phyloP scores from a whole-genome alignment of 2,113 vertebrate genomes.

The Anhinga anhinga region DNA sequence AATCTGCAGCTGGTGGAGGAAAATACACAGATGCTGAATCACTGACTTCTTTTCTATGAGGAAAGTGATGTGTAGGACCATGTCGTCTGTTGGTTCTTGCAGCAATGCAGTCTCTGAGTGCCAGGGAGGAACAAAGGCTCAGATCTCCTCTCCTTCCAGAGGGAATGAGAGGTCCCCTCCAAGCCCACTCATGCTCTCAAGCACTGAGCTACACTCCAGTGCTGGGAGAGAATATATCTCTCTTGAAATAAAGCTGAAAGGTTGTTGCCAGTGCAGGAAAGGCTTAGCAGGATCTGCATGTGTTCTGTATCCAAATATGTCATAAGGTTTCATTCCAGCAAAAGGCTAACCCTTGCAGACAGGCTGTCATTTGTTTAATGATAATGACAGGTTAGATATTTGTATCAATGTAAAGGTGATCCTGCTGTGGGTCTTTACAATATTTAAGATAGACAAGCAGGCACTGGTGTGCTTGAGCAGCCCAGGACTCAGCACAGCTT shows the following conservation, averaged over 20 bases:
- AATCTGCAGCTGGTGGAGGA: neutral
- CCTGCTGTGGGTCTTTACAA: neutral
- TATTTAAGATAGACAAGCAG: neutral
- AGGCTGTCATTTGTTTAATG: constrained; percentile 27
- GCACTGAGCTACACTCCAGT: neutral
- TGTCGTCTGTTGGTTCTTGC: neutral
- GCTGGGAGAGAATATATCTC: neutral
- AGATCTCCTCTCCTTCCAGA: neutral
- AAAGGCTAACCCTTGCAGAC: neutral
- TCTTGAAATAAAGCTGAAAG: neutral
- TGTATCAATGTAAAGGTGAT: neutral
- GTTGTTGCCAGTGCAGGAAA: neutral
- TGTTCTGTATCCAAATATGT: neutral
- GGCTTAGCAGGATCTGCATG: neutral
- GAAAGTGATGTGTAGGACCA: neutral
- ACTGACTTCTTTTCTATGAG: neutral
- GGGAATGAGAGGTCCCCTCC: neutral
- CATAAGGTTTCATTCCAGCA: neutral
- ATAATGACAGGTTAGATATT: neutral
- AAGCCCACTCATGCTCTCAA: neutral
- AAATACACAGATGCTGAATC: neutral
- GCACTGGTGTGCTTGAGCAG: neutral
- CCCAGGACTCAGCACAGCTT: neutral
- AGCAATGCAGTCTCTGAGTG: neutral
- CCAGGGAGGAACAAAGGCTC: neutral